Percentiles rank a stretch among this genome's conserved stretches.
phyloP scores from a whole-genome alignment of 1,140 invertebrate species.

The Uloborus diversus region DNA sequence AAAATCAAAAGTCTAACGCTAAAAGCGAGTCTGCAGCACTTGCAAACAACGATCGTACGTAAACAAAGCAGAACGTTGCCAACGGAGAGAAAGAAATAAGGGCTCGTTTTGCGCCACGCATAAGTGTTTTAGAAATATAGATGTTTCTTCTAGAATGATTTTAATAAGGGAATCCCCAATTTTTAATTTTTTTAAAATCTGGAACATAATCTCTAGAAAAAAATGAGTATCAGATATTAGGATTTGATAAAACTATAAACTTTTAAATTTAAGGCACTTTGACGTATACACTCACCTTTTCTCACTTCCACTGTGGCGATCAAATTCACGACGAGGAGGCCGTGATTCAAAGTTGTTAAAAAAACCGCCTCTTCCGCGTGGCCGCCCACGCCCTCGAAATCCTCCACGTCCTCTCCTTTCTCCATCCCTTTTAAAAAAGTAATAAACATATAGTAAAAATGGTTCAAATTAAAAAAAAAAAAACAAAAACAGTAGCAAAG shows the following conservation, averaged over 20 bases:
- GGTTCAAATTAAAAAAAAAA: too few relatives aligned
- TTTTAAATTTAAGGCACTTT: background rate
- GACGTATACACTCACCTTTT: conserved; percentile 75
- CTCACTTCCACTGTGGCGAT: conserved; percentile 92
- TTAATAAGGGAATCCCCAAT: too few relatives aligned
- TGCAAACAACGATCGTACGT: too few relatives aligned
- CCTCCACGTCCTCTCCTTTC: conserved; percentile 66
- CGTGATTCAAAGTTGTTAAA: conserved; percentile 71
- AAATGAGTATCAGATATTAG: background rate
- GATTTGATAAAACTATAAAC: background rate
- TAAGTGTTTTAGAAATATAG: too few relatives aligned
- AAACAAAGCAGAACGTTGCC: too few relatives aligned
- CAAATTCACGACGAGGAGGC: conserved; percentile 85
- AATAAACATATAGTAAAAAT: too few relatives aligned
- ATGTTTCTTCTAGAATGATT: too few relatives aligned
- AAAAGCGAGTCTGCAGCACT: too few relatives aligned
- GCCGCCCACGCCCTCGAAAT: conserved; percentile 64
- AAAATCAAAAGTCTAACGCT: too few relatives aligned
- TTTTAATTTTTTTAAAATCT: background rate
- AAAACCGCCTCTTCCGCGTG: conserved; percentile 65
- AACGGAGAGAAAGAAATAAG: too few relatives aligned
- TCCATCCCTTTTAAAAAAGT: conserved; percentile 65
- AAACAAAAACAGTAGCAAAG: too few relatives aligned
- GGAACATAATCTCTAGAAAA: background rate
- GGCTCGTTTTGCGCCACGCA: too few relatives aligned